Percentiles rank a stretch among this genome's conserved stretches.
phyloP scores from a whole-genome alignment of 2,797 vertebrate species.

The Tapera naevia region DNA sequence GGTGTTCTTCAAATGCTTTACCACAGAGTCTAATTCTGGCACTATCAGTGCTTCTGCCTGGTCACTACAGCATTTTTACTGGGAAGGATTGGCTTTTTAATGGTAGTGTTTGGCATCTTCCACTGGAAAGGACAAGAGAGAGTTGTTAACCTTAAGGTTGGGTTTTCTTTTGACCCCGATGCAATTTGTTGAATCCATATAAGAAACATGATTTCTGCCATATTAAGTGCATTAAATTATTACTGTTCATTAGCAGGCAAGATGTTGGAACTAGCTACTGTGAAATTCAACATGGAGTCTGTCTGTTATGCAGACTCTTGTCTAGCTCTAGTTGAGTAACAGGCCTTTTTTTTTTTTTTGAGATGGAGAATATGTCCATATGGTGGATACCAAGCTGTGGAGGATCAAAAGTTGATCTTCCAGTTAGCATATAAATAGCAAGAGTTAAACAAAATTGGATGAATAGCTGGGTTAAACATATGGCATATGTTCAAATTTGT shows the following conservation, averaged over 20 bases:
- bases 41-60: not conserved
- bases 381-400: slow-evolving; percentile 58
- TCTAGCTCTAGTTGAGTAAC: slow-evolving; percentile 37
- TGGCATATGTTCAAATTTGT: slow-evolving; percentile 40
- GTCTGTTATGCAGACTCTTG: slow-evolving; percentile 4
- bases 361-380: slow-evolving; percentile 19
- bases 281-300: slow-evolving; percentile 32
- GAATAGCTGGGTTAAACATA: slow-evolving; percentile 51
- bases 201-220: not conserved
- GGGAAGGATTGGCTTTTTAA: not conserved
- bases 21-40: not conserved
- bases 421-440: slow-evolving; percentile 56
- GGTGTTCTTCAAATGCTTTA: not conserved
- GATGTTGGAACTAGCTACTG: slow-evolving; percentile 25
- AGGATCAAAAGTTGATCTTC: slow-evolving; percentile 48
- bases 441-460: slow-evolving; percentile 52
- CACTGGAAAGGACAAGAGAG: not conserved
- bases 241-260: slow-evolving; percentile 48
- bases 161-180: not conserved
- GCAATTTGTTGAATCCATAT: not conserved
- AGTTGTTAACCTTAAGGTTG: not conserved
- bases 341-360: not conserved
- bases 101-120: not conserved
- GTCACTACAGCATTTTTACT: not conserved
- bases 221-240: not conserved